Evolutionary conservation across 1,140 invertebrate species (phyloP), one percentile per base, ranked within the genome.

Genomic region (Anoplolepis gracilipes): DNA sequence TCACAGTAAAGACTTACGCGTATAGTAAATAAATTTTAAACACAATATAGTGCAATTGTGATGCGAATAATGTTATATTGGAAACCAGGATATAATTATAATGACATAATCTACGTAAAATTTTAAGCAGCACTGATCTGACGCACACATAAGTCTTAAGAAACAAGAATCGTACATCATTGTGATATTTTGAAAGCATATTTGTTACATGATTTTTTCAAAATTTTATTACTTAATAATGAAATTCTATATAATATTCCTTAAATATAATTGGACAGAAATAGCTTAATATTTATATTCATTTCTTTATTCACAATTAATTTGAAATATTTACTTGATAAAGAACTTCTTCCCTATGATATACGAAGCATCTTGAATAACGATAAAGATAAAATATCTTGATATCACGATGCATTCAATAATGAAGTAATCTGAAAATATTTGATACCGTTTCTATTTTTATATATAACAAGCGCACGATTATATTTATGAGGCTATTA

Each of bases 221-320:
- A 49, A 11, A 69, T 70, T 5, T n/a, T 19, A 70, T 55, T 69
- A 25, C 1, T 10, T 0, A 55, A 8, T 67, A 79, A 53, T 67
- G 42, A 53, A 69, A 57, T n/a, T n/a, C n/a, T n/a, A n/a, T n/a
- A n/a, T n/a, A n/a, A 39, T 13, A 22, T 13, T 55, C 19, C 16
- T 65, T 69, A 22, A 39, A 39, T 25, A 28, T 55, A 79, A 69
- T 79, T 79, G 16, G n/a, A 79, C 1, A 16, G 4, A 39, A 25
- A 7, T 4, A 70, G 19, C 13, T 7, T 46, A 19, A 19, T 77
- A 64, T 11, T 28, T 77, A 64, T 6, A 46, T 42, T 76, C 4
- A 67, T 39, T 30, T 11, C 19, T 25, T 16, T 46, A 16, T 53
- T 22, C n/a, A 19, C 16, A 67, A 25, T 46, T 65, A 49, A 78